phyloP scores from a whole-genome alignment of 2,888 invertebrate genomes.

The Brenthis hecate region DNA sequence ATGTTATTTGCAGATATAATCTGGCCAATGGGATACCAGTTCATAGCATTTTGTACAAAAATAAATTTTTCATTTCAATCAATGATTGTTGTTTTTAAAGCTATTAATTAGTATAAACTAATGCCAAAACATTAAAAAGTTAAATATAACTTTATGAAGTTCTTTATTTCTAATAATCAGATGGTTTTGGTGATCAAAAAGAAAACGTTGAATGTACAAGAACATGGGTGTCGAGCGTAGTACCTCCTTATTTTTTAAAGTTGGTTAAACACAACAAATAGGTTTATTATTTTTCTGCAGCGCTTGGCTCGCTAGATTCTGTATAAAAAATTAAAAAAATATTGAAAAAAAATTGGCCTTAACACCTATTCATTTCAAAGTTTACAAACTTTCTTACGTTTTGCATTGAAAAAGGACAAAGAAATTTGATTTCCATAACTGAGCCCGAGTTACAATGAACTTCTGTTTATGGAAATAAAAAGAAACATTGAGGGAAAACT shows the following conservation, averaged over 20 bases:
- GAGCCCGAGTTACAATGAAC: slow-evolving; percentile 31
- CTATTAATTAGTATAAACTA: neutral
- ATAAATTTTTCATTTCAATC: too few species aligned
- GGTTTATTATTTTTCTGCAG: neutral
- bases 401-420: slow-evolving; percentile 37
- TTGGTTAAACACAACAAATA: neutral
- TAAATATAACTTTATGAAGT: neutral
- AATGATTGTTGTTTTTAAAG: too few species aligned
- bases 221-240: neutral
- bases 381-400: slow-evolving; percentile 32
- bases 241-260: neutral
- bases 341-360: slow-evolving; percentile 33
- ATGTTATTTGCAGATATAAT: slow-evolving; percentile 11
- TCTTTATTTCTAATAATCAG: neutral
- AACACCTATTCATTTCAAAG: slow-evolving; percentile 36
- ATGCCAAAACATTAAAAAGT: neutral
- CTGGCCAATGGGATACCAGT: neutral
- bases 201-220: neutral
- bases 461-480: slow-evolving; percentile 35
- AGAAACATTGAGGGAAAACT: slow-evolving; percentile 28
- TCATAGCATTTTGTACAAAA: too few species aligned
- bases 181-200: too few species aligned
- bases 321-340: slow-evolving; percentile 28
- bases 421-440: slow-evolving; percentile 39
- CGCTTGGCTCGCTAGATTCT: slow-evolving; percentile 14